phyloP scores from a whole-genome alignment of 23 tunicate genomes.

The Halocynthia aurantium region DNA sequence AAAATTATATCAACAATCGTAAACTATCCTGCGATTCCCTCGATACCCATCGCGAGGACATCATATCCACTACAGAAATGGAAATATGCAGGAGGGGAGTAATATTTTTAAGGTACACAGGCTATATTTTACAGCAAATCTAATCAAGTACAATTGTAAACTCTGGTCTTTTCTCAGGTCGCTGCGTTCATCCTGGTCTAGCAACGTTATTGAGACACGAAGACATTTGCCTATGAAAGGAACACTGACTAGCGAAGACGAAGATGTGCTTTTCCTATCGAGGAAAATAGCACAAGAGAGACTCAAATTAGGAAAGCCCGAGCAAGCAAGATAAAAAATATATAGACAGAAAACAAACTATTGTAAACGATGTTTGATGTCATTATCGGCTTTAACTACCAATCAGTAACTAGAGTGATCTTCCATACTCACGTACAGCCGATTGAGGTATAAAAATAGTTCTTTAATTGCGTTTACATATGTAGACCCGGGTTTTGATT shows the following conservation, averaged over 20 bases:
- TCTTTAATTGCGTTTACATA: no score
- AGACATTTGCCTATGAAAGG: neutral
- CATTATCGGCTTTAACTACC: no score
- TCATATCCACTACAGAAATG: constrained; percentile 29
- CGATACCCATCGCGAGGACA: constrained; percentile 11
- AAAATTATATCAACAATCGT: neutral
- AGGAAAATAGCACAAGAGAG: neutral
- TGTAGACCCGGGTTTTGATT: no score
- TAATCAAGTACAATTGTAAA: no score
- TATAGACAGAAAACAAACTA: no score
- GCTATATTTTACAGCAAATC: neutral
- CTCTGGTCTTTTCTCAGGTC: constrained; percentile 8
- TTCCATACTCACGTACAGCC: no score
- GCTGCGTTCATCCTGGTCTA: constrained; percentile 31
- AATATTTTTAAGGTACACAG: constrained; percentile 20
- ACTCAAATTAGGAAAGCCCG: no score
- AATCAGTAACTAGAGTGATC: no score
- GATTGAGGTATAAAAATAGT: no score
- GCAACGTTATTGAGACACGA: constrained; percentile 22
- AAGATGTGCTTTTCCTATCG: neutral
- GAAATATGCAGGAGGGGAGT: constrained; percentile 19
- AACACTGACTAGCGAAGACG: constrained; percentile 7
- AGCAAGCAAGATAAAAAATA: no score
- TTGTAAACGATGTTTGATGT: no score
- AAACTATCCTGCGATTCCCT: constrained; percentile 21